A percentile compares a stretch with the other conserved stretches of the same genome.
Evolutionary conservation across 1,140 invertebrate genomes (phyloP).

Genomic region (Portunus trituberculatus): DNA sequence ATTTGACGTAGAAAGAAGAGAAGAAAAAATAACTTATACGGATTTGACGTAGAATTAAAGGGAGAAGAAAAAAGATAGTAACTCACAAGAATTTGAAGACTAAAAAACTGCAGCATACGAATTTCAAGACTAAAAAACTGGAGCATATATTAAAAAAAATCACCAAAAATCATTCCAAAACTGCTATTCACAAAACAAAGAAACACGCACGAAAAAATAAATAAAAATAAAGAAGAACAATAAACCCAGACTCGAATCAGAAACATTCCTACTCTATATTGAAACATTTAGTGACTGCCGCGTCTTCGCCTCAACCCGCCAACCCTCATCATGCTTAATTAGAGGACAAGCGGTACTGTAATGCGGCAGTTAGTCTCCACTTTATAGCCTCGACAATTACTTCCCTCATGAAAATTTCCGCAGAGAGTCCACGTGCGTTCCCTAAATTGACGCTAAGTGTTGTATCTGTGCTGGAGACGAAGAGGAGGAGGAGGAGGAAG

Average conservation of each 20-base stretch:
- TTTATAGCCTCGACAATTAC: not conserved
- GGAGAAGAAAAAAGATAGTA: not conserved
- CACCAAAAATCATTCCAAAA: too few species aligned
- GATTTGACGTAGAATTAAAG: not conserved
- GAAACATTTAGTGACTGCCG: not conserved
- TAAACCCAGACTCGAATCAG: not conserved
- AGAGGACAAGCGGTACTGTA: not conserved
- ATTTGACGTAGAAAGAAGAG: too few species aligned
- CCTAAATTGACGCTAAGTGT: not conserved
- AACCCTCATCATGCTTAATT: not conserved
- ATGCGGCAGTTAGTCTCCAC: not conserved
- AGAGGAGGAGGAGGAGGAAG: not conserved
- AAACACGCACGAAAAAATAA: too few species aligned
- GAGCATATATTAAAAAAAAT: too few species aligned
- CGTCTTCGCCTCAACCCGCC: not conserved
- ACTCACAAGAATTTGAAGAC: too few species aligned
- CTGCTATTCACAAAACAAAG: too few species aligned
- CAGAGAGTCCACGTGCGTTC: not conserved
- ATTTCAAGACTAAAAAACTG: too few species aligned
- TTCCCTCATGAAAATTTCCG: not conserved
- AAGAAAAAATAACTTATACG: too few species aligned
- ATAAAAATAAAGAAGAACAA: not conserved
- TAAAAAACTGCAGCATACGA: too few species aligned
- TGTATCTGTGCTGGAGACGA: not conserved
- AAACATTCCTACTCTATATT: not conserved